phyloP scores from a whole-genome alignment of 2,797 vertebrate genomes.

The Podargus strigoides region DNA sequence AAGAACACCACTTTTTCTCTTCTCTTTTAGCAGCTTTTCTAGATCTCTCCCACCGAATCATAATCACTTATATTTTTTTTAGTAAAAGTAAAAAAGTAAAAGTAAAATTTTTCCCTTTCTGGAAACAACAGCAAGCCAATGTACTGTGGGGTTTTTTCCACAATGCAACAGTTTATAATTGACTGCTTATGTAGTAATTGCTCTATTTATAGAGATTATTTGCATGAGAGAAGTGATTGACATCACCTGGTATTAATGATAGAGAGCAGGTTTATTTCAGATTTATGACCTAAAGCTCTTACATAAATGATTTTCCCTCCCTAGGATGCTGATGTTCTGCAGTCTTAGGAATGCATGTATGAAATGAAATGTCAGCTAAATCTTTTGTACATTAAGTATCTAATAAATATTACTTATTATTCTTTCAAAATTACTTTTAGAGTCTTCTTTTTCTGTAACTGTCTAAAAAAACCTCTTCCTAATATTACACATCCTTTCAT shows the following conservation, averaged over 20 bases:
- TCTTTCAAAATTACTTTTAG: neutral
- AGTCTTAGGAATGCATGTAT: neutral
- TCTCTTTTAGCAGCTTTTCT: neutral
- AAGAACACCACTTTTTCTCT: neutral
- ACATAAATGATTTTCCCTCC: neutral
- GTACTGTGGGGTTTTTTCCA: neutral
- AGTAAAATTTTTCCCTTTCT: no score
- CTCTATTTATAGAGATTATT: slow-evolving; percentile 49
- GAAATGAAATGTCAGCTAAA: neutral
- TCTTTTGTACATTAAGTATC: neutral
- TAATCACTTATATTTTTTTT: neutral
- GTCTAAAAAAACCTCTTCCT: neutral
- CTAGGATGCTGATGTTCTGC: neutral
- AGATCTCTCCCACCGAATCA: neutral
- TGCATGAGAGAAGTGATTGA: slow-evolving; percentile 43
- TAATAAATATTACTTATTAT: neutral
- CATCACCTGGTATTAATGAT: slow-evolving; percentile 31
- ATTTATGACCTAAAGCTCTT: slow-evolving; percentile 16
- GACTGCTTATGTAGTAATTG: slow-evolving; percentile 46
- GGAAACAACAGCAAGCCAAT: neutral
- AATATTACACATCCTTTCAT: neutral
- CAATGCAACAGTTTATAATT: slow-evolving; percentile 22
- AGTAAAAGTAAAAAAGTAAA: slow-evolving; percentile 22
- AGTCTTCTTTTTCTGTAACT: neutral
- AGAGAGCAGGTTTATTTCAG: neutral